Evolutionary conservation across 1,140 invertebrate species (phyloP).

Genomic region (Oryctes rhinoceros): DNA sequence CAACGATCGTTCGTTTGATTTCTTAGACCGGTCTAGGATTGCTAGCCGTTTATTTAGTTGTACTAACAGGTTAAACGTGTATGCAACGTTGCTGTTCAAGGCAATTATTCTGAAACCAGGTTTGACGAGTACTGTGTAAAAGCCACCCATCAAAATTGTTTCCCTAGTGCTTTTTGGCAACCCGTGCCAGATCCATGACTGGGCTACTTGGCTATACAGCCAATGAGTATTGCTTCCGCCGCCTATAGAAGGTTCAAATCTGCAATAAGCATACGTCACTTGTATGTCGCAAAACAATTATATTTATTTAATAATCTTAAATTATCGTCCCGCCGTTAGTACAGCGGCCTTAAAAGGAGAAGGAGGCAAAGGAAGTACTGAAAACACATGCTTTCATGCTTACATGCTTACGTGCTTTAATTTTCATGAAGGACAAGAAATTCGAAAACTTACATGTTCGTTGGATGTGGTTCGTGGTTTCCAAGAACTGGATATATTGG

Average conservation of each 20-base stretch:
- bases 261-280: too few relatives aligned
- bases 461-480: slow-evolving; percentile 87
- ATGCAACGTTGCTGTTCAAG: slow-evolving; percentile 78
- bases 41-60: background rate
- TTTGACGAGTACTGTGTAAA: slow-evolving; percentile 70
- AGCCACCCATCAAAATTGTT: slow-evolving; percentile 71
- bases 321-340: too few relatives aligned
- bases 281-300: too few relatives aligned
- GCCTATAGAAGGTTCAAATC: background rate
- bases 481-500: slow-evolving; percentile 77
- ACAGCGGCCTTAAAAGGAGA: too few relatives aligned
- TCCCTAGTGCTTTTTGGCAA: slow-evolving; percentile 68
- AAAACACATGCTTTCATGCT: too few relatives aligned
- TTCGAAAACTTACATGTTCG: slow-evolving; percentile 73
- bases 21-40: too few relatives aligned
- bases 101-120: slow-evolving; percentile 75
- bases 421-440: too few relatives aligned
- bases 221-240: slow-evolving; percentile 67
- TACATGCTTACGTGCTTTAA: too few relatives aligned
- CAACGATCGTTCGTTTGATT: background rate
- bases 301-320: too few relatives aligned
- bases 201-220: slow-evolving; percentile 71
- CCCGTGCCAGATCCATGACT: slow-evolving; percentile 69
- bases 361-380: too few relatives aligned
- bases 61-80: slow-evolving; percentile 74